Conservation (phyloP, 2,888 invertebrate genomes). For the Nephrotoma appendiculata region DNA sequence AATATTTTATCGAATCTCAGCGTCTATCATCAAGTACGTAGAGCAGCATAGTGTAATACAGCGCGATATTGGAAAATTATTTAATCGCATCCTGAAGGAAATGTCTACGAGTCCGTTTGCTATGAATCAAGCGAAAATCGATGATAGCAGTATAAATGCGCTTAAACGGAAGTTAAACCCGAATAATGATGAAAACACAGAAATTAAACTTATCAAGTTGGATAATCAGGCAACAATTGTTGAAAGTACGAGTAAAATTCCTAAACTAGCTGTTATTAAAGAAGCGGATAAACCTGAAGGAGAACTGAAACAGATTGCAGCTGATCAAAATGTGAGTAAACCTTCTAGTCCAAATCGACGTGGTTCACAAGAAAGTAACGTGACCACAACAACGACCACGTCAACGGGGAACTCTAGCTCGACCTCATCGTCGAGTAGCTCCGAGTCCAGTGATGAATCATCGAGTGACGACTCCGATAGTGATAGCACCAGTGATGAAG, state of each 20-base stretch:
- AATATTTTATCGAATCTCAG: slow-evolving; percentile 70
- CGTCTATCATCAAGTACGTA: slow-evolving; percentile 75
- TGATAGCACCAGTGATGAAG: slow-evolving; percentile 22
- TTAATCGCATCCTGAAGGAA: slow-evolving; percentile 34
- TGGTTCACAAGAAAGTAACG: neutral
- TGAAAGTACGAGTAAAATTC: slow-evolving; percentile 2
- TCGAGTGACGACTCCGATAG: slow-evolving; percentile 35
- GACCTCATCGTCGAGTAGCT: slow-evolving; percentile 34
- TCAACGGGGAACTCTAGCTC: slow-evolving; percentile 27
- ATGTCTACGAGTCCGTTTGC: slow-evolving; percentile 36
- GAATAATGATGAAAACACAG: slow-evolving; percentile 17
- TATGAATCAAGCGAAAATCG: slow-evolving; percentile 32
- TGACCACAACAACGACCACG: slow-evolving; percentile 24
- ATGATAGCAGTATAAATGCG: slow-evolving; percentile 21
- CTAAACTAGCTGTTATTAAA: neutral
- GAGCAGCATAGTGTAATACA: slow-evolving; percentile 52
- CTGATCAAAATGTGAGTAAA: neutral
- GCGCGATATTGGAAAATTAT: slow-evolving; percentile 44
- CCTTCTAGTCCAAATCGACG: neutral
- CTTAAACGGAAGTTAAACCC: slow-evolving; percentile 20
- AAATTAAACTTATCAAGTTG: slow-evolving; percentile 15
- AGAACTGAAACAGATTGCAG: neutral
- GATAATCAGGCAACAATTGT: slow-evolving; percentile 10
- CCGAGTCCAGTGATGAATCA: slow-evolving; percentile 36
- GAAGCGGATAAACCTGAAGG: neutral